phyloP scores from a whole-genome alignment of 2,113 vertebrate species.

The Lagopus muta region DNA sequence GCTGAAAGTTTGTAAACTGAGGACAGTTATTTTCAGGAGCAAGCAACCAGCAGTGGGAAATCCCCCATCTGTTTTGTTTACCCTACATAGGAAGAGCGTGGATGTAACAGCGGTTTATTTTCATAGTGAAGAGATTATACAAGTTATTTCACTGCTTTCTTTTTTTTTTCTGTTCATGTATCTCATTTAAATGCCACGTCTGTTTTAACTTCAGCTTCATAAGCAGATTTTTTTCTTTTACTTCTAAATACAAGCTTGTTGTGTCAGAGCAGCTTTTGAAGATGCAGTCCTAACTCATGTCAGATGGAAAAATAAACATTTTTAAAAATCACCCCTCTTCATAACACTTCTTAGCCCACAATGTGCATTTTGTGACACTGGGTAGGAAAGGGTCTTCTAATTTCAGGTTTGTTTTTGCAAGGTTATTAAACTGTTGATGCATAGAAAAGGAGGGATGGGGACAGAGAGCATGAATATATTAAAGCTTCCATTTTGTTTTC shows the following conservation, averaged over 20 bases:
- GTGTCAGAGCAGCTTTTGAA: background rate
- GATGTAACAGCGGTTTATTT: slow-evolving; percentile 1
- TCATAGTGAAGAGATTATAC: background rate
- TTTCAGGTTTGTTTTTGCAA: slow-evolving; percentile 11
- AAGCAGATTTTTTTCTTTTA: background rate
- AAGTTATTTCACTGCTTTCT: background rate
- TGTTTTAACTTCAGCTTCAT: background rate
- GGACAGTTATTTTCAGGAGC: slow-evolving; percentile 36
- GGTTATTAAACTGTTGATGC: background rate
- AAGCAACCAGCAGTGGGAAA: slow-evolving; percentile 43
- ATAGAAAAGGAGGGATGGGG: background rate
- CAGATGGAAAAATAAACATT: fast-evolving
- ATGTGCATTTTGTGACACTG: background rate
- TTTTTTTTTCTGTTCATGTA: fast-evolving
- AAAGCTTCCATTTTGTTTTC: background rate
- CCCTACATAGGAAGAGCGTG: background rate
- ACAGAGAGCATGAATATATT: background rate
- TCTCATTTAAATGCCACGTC: background rate
- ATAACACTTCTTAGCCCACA: background rate
- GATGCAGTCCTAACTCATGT: background rate
- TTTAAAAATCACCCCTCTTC: background rate
- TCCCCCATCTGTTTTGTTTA: slow-evolving; percentile 45
- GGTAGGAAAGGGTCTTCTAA: background rate
- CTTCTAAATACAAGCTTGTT: background rate
- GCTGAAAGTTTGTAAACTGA: slow-evolving; percentile 61